A percentile compares a stretch with the other conserved stretches of the same genome.
These are phyloP conservation scores for Rutpela maculata DNA, from an alignment of 2,888 invertebrate species.

Conservation along the genomic window DNA sequence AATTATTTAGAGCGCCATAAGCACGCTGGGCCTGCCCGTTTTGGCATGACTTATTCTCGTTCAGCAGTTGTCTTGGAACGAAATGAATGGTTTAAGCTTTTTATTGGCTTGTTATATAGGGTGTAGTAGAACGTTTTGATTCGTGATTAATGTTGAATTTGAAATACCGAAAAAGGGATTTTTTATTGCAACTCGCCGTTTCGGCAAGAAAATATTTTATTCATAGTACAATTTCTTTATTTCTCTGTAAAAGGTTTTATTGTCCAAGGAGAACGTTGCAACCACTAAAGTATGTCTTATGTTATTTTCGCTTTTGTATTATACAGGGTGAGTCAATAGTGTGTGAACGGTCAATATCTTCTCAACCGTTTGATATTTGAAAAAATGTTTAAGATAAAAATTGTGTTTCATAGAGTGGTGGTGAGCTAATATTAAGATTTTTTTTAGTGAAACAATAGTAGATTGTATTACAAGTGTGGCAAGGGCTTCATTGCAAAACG, in stretches of 20 bases:
- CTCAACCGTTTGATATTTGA: no score
- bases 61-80: constrained; percentile 2
- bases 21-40: constrained; percentile 6
- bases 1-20: constrained; percentile 37
- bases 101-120: constrained; percentile 1
- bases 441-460: no score
- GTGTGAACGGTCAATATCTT: no score
- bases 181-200: background rate
- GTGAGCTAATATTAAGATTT: no score
- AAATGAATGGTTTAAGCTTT: constrained; percentile 13
- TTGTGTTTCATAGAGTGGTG: no score
- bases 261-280: background rate
- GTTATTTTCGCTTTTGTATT: no score
- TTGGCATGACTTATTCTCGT: constrained; percentile 12
- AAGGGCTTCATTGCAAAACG: no score
- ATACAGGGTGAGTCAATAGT: no score
- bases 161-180: background rate
- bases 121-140: constrained; percentile 4
- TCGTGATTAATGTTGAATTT: background rate
- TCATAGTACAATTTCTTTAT: background rate
- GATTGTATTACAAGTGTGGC: no score
- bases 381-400: no score
- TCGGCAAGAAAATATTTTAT: background rate
- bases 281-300: no score
- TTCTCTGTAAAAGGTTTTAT: background rate